Conservation (phyloP, 2,888 invertebrate species). For the Eristalis intricaria region DNA sequence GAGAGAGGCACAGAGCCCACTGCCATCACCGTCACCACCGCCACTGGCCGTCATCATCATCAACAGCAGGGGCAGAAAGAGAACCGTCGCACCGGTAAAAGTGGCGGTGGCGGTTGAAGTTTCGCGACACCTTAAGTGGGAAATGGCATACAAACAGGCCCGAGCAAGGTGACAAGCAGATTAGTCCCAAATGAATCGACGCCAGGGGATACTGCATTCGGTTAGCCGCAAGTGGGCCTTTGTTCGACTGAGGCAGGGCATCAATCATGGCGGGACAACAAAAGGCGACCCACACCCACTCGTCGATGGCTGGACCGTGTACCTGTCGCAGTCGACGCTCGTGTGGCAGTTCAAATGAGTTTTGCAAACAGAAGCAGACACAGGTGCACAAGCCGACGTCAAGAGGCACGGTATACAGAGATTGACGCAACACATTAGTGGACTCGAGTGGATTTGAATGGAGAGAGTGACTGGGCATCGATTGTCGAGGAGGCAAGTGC, state of each 20-base stretch:
- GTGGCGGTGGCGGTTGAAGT: not conserved
- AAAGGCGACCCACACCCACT: constrained; percentile 5
- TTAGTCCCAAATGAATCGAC: constrained; percentile 27
- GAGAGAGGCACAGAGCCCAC: not conserved
- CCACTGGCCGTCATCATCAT: not conserved
- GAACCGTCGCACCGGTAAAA: not conserved
- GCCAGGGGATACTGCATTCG: not conserved
- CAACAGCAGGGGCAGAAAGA: not conserved
- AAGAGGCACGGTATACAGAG: not conserved
- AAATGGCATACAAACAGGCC: not conserved
- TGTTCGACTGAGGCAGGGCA: not conserved
- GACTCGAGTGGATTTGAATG: not conserved
- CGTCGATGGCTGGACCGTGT: not conserved
- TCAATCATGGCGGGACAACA: not conserved
- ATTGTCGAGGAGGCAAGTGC: not conserved
- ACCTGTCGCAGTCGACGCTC: not conserved
- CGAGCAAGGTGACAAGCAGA: constrained; percentile 34
- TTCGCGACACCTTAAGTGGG: not conserved
- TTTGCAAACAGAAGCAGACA: not conserved
- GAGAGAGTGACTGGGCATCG: not conserved
- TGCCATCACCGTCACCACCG: not conserved
- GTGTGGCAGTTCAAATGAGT: not conserved
- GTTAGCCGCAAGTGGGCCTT: not conserved
- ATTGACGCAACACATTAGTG: constrained; percentile 4
- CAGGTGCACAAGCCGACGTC: not conserved